These are phyloP conservation scores for Celastrina argiolus DNA, from an alignment of 2,888 invertebrate species.

Conservation along the genomic window DNA sequence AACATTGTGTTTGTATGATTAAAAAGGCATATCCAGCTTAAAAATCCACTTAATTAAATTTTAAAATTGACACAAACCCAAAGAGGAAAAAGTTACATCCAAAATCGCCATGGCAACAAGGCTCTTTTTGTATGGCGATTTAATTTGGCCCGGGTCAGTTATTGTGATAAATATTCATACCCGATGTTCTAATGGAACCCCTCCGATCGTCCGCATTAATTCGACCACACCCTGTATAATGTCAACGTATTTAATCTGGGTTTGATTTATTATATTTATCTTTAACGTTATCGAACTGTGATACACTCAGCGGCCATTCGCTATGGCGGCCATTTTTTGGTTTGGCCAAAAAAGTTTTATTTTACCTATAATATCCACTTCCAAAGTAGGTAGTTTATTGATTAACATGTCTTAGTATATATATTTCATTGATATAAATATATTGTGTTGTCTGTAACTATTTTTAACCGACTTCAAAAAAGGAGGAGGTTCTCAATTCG, in stretches of 20 bases:
- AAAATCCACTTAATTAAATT: neutral
- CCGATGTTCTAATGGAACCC: conserved; percentile 15
- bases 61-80: neutral
- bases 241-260: neutral
- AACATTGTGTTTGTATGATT: neutral
- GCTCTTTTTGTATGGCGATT: neutral
- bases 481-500: too few species aligned
- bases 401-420: too few species aligned
- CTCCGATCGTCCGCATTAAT: conserved; percentile 4
- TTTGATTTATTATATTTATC: conserved; percentile 4
- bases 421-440: too few species aligned
- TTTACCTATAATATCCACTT: too few species aligned
- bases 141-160: conserved; percentile 6
- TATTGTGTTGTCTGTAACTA: too few species aligned
- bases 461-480: too few species aligned
- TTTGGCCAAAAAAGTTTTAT: too few species aligned
- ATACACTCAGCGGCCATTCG: neutral
- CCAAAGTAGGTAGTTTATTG: neutral
- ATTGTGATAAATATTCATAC: conserved; percentile 20
- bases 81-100: neutral
- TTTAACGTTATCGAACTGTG: neutral
- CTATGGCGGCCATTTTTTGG: too few species aligned
- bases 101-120: neutral
- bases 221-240: neutral
- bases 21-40: neutral